Conservation (phyloP, 1,140 invertebrate species). For the Aphis gossypii region DNA sequence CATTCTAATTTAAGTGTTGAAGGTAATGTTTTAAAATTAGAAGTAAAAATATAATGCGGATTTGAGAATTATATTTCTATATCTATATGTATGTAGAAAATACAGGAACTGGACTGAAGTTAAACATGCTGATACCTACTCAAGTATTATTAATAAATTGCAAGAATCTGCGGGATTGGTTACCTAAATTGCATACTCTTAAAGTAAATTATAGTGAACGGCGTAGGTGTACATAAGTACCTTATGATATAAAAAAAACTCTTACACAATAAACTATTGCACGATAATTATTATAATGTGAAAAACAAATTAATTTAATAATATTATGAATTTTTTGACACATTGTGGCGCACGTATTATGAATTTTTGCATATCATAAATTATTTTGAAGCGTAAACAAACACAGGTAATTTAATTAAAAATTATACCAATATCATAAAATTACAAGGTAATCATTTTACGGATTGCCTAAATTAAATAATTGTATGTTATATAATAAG, state of each 20-base stretch:
- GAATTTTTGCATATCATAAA: neutral
- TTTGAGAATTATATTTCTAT: neutral
- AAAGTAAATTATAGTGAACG: neutral
- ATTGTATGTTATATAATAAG: neutral
- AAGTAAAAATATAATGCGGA: neutral
- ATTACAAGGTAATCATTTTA: neutral
- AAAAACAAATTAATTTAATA: neutral
- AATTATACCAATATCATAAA: neutral
- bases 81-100: neutral
- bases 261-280: neutral
- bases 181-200: neutral
- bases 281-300: neutral
- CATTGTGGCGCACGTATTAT: neutral
- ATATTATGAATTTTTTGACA: neutral
- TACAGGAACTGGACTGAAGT: neutral
- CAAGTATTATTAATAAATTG: neutral
- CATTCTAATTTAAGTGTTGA: neutral
- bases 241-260: neutral
- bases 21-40: conserved; percentile 36
- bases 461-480: neutral
- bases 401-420: neutral
- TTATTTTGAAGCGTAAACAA: neutral
- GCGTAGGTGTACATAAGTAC: neutral
- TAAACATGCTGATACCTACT: too few species aligned
- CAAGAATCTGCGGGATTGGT: neutral